Evolutionary conservation across 2,888 invertebrate genomes (phyloP).

Genomic region (Sesia bembeciformis): DNA sequence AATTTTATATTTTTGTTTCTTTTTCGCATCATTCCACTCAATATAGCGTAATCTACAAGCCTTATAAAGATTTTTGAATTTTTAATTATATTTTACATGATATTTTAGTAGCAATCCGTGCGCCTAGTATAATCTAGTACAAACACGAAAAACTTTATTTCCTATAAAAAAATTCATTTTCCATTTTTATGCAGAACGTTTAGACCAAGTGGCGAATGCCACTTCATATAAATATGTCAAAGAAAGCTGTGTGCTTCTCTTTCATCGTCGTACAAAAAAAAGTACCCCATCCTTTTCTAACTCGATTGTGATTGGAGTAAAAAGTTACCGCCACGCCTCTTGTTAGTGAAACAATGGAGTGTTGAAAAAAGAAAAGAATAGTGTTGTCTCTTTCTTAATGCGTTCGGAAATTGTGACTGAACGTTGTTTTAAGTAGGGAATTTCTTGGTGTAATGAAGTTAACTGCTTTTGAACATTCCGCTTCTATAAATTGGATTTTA

Average conservation of each 20-base stretch:
- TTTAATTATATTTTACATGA: too few species aligned
- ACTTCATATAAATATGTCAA: slow-evolving; percentile 25
- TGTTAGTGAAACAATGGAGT: slow-evolving; percentile 35
- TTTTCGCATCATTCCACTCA: too few species aligned
- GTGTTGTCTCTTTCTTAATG: slow-evolving; percentile 13
- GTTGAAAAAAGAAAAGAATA: slow-evolving; percentile 19
- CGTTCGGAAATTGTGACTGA: slow-evolving; percentile 24
- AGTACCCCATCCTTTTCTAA: slow-evolving; percentile 20
- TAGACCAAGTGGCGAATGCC: background rate
- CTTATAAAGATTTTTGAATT: too few species aligned
- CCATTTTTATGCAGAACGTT: too few species aligned
- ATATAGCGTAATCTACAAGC: too few species aligned
- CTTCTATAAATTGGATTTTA: too few species aligned
- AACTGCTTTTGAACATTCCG: background rate
- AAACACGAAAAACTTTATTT: too few species aligned
- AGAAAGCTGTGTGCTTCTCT: slow-evolving; percentile 19
- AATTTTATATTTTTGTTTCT: too few species aligned
- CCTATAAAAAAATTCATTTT: too few species aligned
- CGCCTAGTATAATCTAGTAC: too few species aligned
- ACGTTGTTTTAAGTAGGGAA: slow-evolving; percentile 36
- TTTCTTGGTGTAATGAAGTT: slow-evolving; percentile 24
- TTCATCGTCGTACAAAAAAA: slow-evolving; percentile 18
- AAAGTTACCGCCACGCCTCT: slow-evolving; percentile 41
- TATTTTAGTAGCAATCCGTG: too few species aligned
- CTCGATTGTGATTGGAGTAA: slow-evolving; percentile 33